Conservation (phyloP, 2,888 invertebrate species). For the Drosophila bunnanda region DNA sequence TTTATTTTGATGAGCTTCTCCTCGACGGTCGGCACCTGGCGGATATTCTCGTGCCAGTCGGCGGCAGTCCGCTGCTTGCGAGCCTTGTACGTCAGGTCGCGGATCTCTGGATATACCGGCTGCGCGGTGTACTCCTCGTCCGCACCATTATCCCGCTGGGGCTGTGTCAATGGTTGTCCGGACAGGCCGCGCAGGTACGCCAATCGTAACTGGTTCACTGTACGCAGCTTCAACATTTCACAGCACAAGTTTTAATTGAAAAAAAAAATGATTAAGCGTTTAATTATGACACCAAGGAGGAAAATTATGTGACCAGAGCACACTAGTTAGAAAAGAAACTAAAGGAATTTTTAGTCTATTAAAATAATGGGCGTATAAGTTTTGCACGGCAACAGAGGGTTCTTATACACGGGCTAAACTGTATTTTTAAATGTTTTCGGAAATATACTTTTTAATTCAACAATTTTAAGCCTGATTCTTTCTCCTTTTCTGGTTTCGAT, state of each 20-base stretch:
- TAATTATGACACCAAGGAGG: constrained; percentile 14
- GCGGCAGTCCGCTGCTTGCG: constrained; percentile 85
- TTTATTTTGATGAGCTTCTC: constrained; percentile 93
- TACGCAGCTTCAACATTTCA: constrained; percentile 21
- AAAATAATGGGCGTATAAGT: no score
- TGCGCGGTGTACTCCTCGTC: constrained; percentile 68
- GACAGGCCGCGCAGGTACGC: constrained; percentile 25
- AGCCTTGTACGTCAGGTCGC: constrained; percentile 86
- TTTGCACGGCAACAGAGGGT: no score
- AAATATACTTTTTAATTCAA: no score
- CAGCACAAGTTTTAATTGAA: constrained; percentile 16
- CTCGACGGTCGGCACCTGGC: constrained; percentile 89
- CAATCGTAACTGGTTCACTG: constrained; percentile 17
- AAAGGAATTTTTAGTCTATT: background rate
- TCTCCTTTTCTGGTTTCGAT: no score
- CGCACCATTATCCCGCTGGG: background rate
- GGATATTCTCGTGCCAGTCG: constrained; percentile 87
- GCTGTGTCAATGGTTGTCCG: constrained; percentile 18
- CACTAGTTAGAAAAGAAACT: background rate
- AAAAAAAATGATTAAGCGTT: background rate
- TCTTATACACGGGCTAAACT: no score
- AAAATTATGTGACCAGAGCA: background rate
- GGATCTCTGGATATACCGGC: constrained; percentile 79
- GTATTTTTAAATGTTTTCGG: no score
- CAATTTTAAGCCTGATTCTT: no score